Evolutionary conservation across 1,140 invertebrate species (phyloP).

Genomic region (Coelopa frigida): DNA sequence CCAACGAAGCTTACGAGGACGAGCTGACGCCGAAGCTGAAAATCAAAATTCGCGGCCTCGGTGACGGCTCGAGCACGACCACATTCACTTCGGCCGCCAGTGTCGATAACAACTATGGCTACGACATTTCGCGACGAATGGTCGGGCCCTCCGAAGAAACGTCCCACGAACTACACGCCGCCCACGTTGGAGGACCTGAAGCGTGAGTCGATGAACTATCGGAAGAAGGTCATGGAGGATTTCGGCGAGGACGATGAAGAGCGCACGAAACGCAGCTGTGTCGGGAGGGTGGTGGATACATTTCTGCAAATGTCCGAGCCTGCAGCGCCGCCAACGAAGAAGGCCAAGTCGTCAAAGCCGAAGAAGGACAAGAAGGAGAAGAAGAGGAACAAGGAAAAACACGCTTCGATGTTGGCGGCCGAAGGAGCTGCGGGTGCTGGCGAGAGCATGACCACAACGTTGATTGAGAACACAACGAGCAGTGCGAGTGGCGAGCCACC

Average conservation of each 20-base stretch:
- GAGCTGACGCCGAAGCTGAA: conserved; percentile 65
- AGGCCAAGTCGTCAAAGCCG: conserved; percentile 42
- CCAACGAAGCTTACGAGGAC: conserved; percentile 45
- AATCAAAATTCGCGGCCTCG: conserved; percentile 67
- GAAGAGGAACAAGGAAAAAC: conserved; percentile 53
- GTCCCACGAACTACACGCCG: conserved; percentile 55
- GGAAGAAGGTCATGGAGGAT: conserved; percentile 73
- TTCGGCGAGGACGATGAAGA: conserved; percentile 63
- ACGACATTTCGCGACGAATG: conserved; percentile 46
- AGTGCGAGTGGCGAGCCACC: conserved; percentile 45
- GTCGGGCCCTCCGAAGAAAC: conserved; percentile 67
- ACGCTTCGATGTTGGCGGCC: conserved; percentile 15
- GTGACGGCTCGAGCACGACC: conserved; percentile 36
- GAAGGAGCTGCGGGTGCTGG: conserved; percentile 17
- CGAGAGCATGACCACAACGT: conserved; percentile 30
- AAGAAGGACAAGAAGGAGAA: conserved; percentile 61
- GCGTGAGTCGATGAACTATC: conserved; percentile 79
- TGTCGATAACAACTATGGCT: conserved; percentile 24
- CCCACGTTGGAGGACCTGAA: conserved; percentile 69
- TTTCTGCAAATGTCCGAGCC: conserved; percentile 6
- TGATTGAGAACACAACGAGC: conserved; percentile 45
- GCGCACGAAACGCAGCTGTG: conserved; percentile 15
- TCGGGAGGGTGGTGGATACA: conserved; percentile 7
- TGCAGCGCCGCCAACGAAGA: conserved; percentile 36
- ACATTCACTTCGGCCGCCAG: conserved; percentile 7